A percentile compares a stretch with the other conserved stretches of the same genome.
Conservation (phyloP, 2,797 vertebrate genomes). For the Microcaecilia unicolor region DNA sequence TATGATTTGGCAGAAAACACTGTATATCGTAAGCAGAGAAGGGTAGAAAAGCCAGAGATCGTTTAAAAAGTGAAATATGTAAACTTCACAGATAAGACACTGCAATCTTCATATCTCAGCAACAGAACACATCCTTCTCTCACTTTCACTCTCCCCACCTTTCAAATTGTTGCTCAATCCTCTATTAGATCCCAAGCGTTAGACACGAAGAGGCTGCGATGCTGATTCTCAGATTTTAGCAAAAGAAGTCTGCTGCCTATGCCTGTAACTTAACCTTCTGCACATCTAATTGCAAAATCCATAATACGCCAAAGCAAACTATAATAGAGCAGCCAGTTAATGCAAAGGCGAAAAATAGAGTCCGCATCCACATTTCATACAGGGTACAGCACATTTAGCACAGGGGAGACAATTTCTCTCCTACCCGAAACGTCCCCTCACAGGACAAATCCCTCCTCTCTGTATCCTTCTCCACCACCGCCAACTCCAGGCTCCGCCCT, state of each 20-base stretch:
- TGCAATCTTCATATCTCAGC: not conserved
- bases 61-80: too few species aligned
- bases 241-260: too few species aligned
- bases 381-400: not conserved
- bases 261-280: slow-evolving; percentile 28
- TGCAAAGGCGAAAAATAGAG: slow-evolving; percentile 13
- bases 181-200: not conserved
- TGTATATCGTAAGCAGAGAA: too few species aligned
- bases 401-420: too few species aligned
- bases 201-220: not conserved
- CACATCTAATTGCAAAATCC: slow-evolving; percentile 22
- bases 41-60: too few species aligned
- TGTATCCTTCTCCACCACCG: too few species aligned
- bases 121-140: not conserved
- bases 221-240: slow-evolving; percentile 2
- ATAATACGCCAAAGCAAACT: slow-evolving; percentile 19
- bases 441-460: too few species aligned
- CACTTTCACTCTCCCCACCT: not conserved
- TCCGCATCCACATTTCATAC: slow-evolving; percentile 1
- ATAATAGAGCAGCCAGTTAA: slow-evolving; percentile 12
- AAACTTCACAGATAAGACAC: not conserved
- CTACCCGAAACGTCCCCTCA: too few species aligned
- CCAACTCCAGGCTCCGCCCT: too few species aligned
- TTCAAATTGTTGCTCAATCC: not conserved
- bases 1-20: too few species aligned